Evolutionary conservation across 2,797 vertebrate genomes (phyloP), one percentile per base, ranked within the genome.

Genomic region (Luscinia megarhynchos): DNA sequence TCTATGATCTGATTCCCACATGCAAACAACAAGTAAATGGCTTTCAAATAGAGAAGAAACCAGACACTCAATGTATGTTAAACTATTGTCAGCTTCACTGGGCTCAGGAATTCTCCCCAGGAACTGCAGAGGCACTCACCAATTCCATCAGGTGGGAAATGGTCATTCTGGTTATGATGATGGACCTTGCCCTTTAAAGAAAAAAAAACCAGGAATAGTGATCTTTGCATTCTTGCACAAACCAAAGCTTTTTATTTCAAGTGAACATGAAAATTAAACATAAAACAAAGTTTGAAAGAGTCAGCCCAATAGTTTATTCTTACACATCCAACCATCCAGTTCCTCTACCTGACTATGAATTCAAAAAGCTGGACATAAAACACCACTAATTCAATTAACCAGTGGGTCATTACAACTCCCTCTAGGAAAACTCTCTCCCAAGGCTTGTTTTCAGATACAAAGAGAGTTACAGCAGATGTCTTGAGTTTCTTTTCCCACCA

Each of bases 121-220:
- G 34, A 87, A 67, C 14, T 73, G 91, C 75, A 84, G 82, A 84
- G 85, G 48, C 7, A 97, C 98, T 98, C 97, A 99, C 99, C 99
- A 96, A 99, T 99, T 97, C 99, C 99, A 97, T 99, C 99, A 79
- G 98, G 98, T 96, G 98, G 99, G 94, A 99, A 99, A 96, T 99
- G 99, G 78, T 99, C 99, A 26, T 98, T 98, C 97, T 99, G 99
- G 97, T 98, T 99, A 93, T 98, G 98, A 96, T 98, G 98, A 94
- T 98, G 98, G 94, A 95, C 98, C 95, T 99, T 99, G 73, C 98
- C 99, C 99, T 99, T 97, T 21, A 96, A 97, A 90, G 50, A 27
- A 50, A 96, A 75, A 73, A 74, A 74, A 97, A 67, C 24, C 24
- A 87, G 2, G 18, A 62, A 41, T 1, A 62, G 32, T 45, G 48